Conservation (phyloP, 2,797 vertebrate species). For the Macroramphosus scolopax region DNA sequence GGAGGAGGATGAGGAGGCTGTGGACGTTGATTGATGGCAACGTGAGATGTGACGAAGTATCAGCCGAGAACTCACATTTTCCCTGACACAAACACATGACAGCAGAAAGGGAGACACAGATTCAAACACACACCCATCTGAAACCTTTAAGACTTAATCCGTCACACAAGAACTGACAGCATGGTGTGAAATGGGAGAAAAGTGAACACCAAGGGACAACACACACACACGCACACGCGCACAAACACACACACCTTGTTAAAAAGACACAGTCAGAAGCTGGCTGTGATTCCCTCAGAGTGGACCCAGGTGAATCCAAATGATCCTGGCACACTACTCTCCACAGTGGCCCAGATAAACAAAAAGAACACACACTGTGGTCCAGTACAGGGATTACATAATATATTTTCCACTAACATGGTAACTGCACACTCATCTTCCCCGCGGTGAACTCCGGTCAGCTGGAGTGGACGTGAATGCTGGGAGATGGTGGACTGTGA, state of each 20-base stretch:
- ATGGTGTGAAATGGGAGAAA: constrained; percentile 25
- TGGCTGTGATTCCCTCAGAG: constrained; percentile 37
- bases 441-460: constrained; percentile 59
- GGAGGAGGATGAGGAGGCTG: constrained; percentile 13
- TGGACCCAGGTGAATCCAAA: constrained; percentile 58
- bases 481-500: constrained; percentile 25
- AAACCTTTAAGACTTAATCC: constrained; percentile 68
- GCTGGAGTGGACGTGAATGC: constrained; percentile 54
- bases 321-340: constrained; percentile 44
- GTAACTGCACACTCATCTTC: constrained; percentile 69
- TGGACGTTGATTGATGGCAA: constrained; percentile 55
- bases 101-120: constrained; percentile 25
- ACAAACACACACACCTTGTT: constrained; percentile 17
- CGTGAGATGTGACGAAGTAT: constrained; percentile 43
- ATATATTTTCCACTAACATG: constrained; percentile 65
- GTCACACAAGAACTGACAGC: constrained; percentile 53
- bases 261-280: constrained; percentile 30
- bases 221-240: constrained; percentile 22
- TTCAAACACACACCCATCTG: constrained; percentile 33
- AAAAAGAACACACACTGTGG: constrained; percentile 29
- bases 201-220: constrained; percentile 14
- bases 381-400: constrained; percentile 61
- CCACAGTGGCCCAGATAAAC: constrained; percentile 56
- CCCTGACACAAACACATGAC: constrained; percentile 53
- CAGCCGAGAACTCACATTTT: constrained; percentile 43